Evolutionary conservation across 2,797 vertebrate genomes (phyloP), one percentile per base, ranked within the genome.

Genomic region (Decapterus maruadsi): DNA sequence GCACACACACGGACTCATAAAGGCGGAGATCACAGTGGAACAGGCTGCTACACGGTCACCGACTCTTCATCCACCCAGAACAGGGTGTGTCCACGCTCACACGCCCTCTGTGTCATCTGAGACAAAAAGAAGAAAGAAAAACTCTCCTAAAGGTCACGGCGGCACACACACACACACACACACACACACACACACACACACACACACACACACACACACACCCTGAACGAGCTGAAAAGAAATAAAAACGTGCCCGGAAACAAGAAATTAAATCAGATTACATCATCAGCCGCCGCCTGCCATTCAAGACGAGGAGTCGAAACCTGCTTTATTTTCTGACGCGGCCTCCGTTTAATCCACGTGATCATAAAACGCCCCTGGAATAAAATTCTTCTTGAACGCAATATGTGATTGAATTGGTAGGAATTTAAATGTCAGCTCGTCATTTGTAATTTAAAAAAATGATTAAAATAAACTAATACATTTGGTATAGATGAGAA

Each of bases 1-100:
- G 6, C 16, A 57, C 26, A 60, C 62, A 50, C 29, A 48, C 26
- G 57, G n/a, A 38, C 4, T 22, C 38, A 42, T 34, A 58, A 51
- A 69, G 26, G 8, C 36, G 7, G 26, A 20, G 26, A 50, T 83
- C 31, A 64, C 40, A 68, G 55, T 65, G 31, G 45, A 1, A 48
- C 19, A 38, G 13, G 31, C 56, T 63, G 22, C 9, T 56, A 14
- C 48, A 59, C 22, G 13, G 17, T 58, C 20, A 75, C 2, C 12
- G 29, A 43, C 68, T 68, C 64, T 66, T 81, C 61, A 77, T 77
- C 80, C 65, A 59, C 2, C 19, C 74, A 56, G 71, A 50, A 72
- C 67, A 82, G 77, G 86, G 83, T 67, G 79, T 83, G 77, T 75
- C 36, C 55, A 48, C 63, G 19, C 59, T 75, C 42, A 51, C 64